Base-by-base conservation (phyloP, 2,888 invertebrate species). In the Napeogenes sylphis region DNA sequence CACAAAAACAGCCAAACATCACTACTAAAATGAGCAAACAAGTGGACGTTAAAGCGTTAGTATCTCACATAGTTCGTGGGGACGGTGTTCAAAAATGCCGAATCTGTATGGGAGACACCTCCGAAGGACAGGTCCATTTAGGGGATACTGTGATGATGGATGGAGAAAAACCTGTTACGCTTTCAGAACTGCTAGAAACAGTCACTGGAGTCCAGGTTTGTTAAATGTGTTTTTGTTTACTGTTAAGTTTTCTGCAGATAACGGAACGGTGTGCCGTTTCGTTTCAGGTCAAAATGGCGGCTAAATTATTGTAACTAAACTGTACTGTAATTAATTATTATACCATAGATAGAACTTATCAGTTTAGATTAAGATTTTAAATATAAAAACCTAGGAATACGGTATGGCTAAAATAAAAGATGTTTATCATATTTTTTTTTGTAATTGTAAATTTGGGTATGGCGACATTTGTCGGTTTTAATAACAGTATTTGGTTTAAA, bases 91-190 rank as follows among this genome's bases (percentile, higher is more conserved):
- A 90, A 63, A 85, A 80, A 81, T 90, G 90, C 70, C 78, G 90
- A 72, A 90, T 90, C 70, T 90, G 90, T 68, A 83, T 90, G 87
- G 89, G 90, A 2, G 89, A 87, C 61, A 90, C 90, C 0, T 75
- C 82, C 2, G 87, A 90, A 67, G 90, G 90, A 4, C 88, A 86
- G 74, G 89, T 90, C 35, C 83, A 83, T 67, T 80, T 90, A 47
- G 82, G 82, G 62, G 90, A 90, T 66, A 89, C 90, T 1, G 89
- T 90, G 4, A 85, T 90, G 86, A 80, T 85, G 81, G 87, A 89
- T 46, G 88, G 84, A 42, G 89, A 89, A 45, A 83, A 80, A 67
- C 78, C 87, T 14, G 81, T 90, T 35, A 85, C 88, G 1, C 79
- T 90, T 10, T 81, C 88, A 42, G 90, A 90, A 59, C 73, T 90